Evolutionary conservation across 2,888 invertebrate genomes (phyloP), one percentile per base, ranked within the genome.

Genomic region (Suillia variegata): DNA sequence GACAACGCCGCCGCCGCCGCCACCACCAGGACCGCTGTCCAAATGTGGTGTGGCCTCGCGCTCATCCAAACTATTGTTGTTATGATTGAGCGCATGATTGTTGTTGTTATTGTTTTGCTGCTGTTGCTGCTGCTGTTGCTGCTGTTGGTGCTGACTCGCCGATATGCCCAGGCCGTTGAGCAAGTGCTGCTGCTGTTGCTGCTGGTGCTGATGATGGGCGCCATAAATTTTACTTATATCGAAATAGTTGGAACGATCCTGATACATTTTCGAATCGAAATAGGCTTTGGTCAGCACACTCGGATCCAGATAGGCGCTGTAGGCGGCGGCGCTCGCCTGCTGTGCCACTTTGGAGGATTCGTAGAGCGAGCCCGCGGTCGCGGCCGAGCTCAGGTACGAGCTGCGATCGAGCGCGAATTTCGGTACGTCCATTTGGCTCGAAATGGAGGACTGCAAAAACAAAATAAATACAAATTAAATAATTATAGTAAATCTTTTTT

Each of bases 261-360:
- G 81, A 65, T 82, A 82, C 80, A 82, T 82, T 71, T 82, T 82
- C 59, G 82, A 82, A 64, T 82, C 82, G 59, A 82, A 82, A 68
- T 82, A 82, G 31, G 82, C 82, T 72, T 82, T 82, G 52, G 82
- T 82, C 55, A 82, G 76, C 61, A 82, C 82, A 62, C 79, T 80
- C 61, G 82, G 82, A 67, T 82, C 82, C 67, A 82, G 69, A 62
- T 82, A 82, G 66, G 82, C 81, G 73, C 81, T 80, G 49, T 82
- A 82, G 18, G 81, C 77, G 18, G 81, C 77, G 20, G 78, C 80
- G 64, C 80, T 81, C 26, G 82, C 81, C 70, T 81, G 80, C 70
- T 81, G 80, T 5, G 76, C 73, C 5, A 75, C 74, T 62, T 76
- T 76, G 33, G 76, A 73, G 26, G 75, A 68, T 58, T 77, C 76